Percentiles rank a stretch among this genome's conserved stretches.
phyloP scores from a whole-genome alignment of 2,888 invertebrate species.

The Dioctria linearis region DNA sequence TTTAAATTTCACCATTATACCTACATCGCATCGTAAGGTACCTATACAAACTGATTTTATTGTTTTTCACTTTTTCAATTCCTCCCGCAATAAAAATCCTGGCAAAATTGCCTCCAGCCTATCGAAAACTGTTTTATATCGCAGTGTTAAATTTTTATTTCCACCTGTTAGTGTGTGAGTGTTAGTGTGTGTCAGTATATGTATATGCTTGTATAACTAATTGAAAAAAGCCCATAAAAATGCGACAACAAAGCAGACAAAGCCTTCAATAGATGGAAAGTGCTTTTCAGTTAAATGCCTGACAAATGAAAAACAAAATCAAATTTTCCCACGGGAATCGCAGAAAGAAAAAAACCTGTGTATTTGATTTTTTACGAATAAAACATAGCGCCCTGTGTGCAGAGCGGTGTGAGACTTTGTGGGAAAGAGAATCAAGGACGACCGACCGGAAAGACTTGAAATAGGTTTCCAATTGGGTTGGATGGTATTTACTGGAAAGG shows the following conservation, averaged over 20 bases:
- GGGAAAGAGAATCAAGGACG: not conserved
- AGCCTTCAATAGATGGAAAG: not conserved
- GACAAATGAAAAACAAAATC: constrained; percentile 34
- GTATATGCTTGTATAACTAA: not conserved
- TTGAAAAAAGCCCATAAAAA: constrained; percentile 28
- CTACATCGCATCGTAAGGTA: no score
- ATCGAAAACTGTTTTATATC: no score
- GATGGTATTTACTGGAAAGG: no score
- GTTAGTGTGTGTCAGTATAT: no score
- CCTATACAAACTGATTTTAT: no score
- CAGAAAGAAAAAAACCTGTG: not conserved
- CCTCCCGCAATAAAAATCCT: no score
- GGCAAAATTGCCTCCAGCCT: no score
- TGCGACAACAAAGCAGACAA: constrained; percentile 25
- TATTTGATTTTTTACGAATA: constrained; percentile 35
- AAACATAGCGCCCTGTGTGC: constrained; percentile 6
- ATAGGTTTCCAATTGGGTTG: constrained; percentile 39
- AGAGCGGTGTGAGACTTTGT: not conserved
- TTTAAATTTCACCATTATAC: no score
- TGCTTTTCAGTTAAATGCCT: constrained; percentile 19
- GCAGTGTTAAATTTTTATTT: constrained; percentile 7
- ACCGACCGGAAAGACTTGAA: constrained; percentile 2
- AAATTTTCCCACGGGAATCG: constrained; percentile 41
- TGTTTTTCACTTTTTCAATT: no score
- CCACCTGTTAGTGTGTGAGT: not conserved